Base-by-base conservation (phyloP, 1,140 invertebrate species). In the Drosophila sproati region DNA sequence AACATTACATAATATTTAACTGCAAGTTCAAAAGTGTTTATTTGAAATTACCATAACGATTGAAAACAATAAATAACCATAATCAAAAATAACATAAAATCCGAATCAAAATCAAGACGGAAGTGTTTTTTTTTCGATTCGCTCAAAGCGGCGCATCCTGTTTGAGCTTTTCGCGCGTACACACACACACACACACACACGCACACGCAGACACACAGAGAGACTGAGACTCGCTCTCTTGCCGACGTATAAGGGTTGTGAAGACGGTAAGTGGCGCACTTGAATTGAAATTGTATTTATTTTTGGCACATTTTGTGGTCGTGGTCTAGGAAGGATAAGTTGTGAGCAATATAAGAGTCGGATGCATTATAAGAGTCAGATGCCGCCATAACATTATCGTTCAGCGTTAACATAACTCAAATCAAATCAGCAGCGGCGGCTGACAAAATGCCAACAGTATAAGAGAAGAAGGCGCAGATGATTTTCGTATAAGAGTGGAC, bases 111-210 rank as follows among this genome's bases (percentile, higher is more conserved):
- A 48, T 63, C 61, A 73, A 87, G 80, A 80, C 85, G 85, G 83
- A 87, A 87, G 83, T 87, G 83, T 51, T 59, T 69, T 52, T 61
- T 47, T 59, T 48, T 64, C 60, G 52, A 37, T 68, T 48, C 54
- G 75, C 60, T 50, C 69, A 78, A 85, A 82, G 79, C 79, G 55
- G 67, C 77, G 77, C 67, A 83, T 87, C 83, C 83, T 87, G 83
- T 83, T 87, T 80, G 51, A 80, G 82, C 71, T 78, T 70, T 79
- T 61, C 67, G 28, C 73, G 61, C 76, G 62, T 37, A 56, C 66
- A 48, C 35, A 52, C 56, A 45, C 60, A 45, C 60, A 55, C 52
- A 62, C 68, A 50, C 39, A 50, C n/a, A 48, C 45, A 71, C 52
- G 51, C 20, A 51, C 34, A 41, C 56, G 29, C 20, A 43, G 8